Conservation (phyloP, 2,888 invertebrate species). For the Bellardia bayeri region DNA sequence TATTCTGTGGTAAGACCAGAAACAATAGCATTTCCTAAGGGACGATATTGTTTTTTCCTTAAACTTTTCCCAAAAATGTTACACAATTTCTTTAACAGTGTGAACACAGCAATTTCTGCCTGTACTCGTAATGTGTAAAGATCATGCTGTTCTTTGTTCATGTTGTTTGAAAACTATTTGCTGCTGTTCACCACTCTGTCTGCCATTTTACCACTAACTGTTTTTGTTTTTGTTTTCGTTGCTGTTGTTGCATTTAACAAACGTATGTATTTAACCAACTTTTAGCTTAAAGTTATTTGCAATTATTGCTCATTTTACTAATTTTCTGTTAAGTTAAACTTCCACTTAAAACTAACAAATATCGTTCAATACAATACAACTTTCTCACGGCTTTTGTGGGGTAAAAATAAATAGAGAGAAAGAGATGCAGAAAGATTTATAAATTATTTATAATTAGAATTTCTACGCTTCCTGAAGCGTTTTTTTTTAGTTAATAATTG, state of each 20-base stretch:
- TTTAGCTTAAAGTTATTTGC: slow-evolving; percentile 61
- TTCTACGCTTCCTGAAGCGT: slow-evolving; percentile 52
- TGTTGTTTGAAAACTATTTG: slow-evolving; percentile 38
- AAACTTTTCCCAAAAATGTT: too few species aligned
- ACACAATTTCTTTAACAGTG: background rate
- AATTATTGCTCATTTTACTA: slow-evolving; percentile 70
- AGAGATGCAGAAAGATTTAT: slow-evolving; percentile 6
- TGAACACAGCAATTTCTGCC: background rate
- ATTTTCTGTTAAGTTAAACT: slow-evolving; percentile 62
- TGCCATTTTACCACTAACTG: slow-evolving; percentile 29
- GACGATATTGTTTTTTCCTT: background rate
- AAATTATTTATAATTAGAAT: slow-evolving; percentile 64
- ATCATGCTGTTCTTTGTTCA: slow-evolving; percentile 51
- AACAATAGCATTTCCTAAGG: background rate
- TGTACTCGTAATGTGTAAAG: background rate
- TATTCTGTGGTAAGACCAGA: too few species aligned
- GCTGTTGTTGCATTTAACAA: slow-evolving; percentile 2
- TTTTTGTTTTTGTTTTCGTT: slow-evolving; percentile 33
- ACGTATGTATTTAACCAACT: slow-evolving; percentile 35
- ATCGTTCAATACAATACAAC: slow-evolving; percentile 52
- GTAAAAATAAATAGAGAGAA: slow-evolving; percentile 14
- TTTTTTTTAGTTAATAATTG: slow-evolving; percentile 28
- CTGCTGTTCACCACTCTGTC: background rate
- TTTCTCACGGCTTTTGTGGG: slow-evolving; percentile 67
- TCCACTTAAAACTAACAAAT: slow-evolving; percentile 38